Evolutionary conservation across 2,113 vertebrate species (phyloP).

Genomic region (Synodontis membranacea): DNA sequence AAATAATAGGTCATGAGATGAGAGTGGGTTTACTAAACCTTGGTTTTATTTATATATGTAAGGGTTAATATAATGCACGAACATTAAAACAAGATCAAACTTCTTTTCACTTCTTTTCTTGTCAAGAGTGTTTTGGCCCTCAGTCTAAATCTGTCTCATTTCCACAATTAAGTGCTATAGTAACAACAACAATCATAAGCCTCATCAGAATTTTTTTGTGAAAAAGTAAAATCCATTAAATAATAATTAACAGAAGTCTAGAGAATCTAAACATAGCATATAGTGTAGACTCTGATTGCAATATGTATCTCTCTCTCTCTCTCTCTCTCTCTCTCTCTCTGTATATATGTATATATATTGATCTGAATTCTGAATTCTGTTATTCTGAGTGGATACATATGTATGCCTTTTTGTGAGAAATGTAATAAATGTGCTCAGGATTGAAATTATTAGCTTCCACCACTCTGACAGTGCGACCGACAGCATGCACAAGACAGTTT

Average conservation of each 20-base stretch:
- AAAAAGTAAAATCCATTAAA: not conserved
- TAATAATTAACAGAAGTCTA: not conserved
- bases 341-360: too few species aligned
- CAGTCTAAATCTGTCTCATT: not conserved
- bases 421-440: slow-evolving; percentile 70
- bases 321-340: too few species aligned
- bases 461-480: slow-evolving; percentile 73
- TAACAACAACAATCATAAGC: not conserved
- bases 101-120: not conserved
- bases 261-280: not conserved
- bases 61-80: not conserved
- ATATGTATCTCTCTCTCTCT: too few species aligned
- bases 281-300: not conserved
- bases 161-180: not conserved
- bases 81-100: not conserved
- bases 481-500: slow-evolving; percentile 70
- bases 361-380: not conserved
- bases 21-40: not conserved
- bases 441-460: slow-evolving; percentile 75
- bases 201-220: not conserved
- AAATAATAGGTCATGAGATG: not conserved
- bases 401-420: slow-evolving; percentile 68
- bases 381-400: slow-evolving; percentile 75
- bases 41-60: not conserved
- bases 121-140: not conserved